Evolutionary conservation across 1,140 invertebrate genomes (phyloP).

Genomic region (Agrypnia vestita): DNA sequence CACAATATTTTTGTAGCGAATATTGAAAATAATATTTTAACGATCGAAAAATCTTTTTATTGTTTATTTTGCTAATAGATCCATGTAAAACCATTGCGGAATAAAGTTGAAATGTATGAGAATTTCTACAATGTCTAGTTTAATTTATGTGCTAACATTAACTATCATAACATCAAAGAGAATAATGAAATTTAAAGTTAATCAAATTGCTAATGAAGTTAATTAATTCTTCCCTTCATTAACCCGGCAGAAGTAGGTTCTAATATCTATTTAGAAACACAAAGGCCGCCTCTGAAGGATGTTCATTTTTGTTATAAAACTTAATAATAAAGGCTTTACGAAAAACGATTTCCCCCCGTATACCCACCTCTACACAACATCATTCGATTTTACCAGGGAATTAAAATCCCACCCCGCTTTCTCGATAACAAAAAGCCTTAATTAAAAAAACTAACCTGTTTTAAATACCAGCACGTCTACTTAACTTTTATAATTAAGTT

Average conservation of each 20-base stretch:
- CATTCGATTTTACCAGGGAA: constrained; percentile 44
- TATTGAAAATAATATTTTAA: too few species aligned
- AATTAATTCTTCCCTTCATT: constrained; percentile 34
- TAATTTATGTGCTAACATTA: too few species aligned
- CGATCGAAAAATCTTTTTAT: too few species aligned
- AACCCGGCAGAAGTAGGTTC: constrained; percentile 10
- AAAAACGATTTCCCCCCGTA: constrained; percentile 32
- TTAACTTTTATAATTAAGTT: constrained; percentile 61
- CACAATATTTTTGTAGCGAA: too few species aligned
- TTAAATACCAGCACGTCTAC: constrained; percentile 47
- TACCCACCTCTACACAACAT: constrained; percentile 1
- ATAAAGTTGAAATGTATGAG: too few species aligned
- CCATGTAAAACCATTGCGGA: too few species aligned
- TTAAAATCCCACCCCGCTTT: constrained; percentile 37
- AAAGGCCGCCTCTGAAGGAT: constrained; percentile 13
- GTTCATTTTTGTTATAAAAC: constrained; percentile 41
- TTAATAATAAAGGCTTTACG: constrained; percentile 45
- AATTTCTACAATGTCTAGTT: too few species aligned
- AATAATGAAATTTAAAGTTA: constrained; percentile 6
- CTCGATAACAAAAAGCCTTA: constrained; percentile 44
- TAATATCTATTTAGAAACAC: constrained; percentile 30
- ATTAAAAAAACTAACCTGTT: constrained; percentile 53
- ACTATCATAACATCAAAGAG: too few species aligned
- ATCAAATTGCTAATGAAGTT: constrained; percentile 21
- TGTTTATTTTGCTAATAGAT: too few species aligned